A percentile compares a stretch with the other conserved stretches of the same genome.
Evolutionary conservation across 2,113 vertebrate species (phyloP).

Genomic region (Cariama cristata): DNA sequence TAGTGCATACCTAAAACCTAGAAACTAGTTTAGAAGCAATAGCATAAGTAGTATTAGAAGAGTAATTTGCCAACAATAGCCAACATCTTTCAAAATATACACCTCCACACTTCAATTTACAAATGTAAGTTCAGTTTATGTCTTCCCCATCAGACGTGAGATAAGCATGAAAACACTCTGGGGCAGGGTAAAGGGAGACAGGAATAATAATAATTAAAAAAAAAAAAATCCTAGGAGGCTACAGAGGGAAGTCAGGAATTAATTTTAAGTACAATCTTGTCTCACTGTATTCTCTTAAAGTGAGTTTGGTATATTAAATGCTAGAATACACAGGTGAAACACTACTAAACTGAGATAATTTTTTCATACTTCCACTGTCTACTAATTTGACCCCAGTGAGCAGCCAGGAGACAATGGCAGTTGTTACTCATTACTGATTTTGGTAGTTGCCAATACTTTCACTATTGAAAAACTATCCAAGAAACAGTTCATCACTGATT

Average conservation of each 20-base stretch:
- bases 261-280: neutral
- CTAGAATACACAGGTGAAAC: neutral
- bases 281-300: neutral
- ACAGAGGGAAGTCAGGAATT: neutral
- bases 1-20: constrained; percentile 51
- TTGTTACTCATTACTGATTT: neutral
- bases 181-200: neutral
- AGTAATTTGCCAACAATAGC: constrained; percentile 4
- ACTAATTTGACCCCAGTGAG: neutral
- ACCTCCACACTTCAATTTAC: neutral
- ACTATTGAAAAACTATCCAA: neutral
- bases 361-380: neutral
- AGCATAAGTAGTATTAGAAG: neutral
- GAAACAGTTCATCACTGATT: neutral
- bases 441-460: neutral
- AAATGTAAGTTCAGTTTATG: neutral
- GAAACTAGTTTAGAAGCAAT: constrained; percentile 51
- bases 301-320: neutral
- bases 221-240: neutral
- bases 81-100: constrained; percentile 57
- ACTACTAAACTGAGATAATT: neutral
- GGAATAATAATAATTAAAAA: neutral
- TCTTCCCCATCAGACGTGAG: neutral
- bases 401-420: neutral
- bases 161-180: neutral